Conservation (phyloP, 2,888 invertebrate genomes). For the Tridacna gigas region DNA sequence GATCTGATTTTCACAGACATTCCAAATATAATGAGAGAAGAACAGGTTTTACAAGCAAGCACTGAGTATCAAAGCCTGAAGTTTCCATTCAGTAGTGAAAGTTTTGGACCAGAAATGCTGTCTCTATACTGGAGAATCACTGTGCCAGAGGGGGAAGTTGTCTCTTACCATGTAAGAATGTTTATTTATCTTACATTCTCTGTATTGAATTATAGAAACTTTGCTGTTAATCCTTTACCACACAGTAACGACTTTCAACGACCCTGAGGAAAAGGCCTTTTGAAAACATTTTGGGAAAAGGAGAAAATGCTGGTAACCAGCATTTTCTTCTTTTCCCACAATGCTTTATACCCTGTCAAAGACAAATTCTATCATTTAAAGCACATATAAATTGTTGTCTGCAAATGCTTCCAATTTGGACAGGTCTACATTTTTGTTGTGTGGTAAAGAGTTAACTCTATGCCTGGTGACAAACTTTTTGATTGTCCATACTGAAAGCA, state of each 20-base stretch:
- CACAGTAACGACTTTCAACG: not conserved
- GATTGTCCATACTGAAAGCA: too few species aligned
- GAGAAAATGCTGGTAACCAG: not conserved
- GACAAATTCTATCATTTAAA: not conserved
- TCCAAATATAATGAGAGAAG: not conserved
- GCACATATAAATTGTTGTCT: too few species aligned
- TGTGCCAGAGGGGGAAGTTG: slow-evolving; percentile 5
- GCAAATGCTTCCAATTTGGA: too few species aligned
- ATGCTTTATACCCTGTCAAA: not conserved
- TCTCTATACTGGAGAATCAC: slow-evolving; percentile 1
- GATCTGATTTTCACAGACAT: not conserved
- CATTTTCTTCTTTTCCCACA: not conserved
- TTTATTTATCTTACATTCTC: not conserved
- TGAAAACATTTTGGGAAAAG: not conserved
- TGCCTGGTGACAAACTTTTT: too few species aligned
- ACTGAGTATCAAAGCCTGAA: not conserved
- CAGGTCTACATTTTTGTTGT: too few species aligned
- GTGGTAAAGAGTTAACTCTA: too few species aligned
- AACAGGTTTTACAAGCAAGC: not conserved
- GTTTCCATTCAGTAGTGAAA: not conserved
- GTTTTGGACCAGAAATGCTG: not conserved
- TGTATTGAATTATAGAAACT: too few species aligned
- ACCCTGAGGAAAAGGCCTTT: not conserved
- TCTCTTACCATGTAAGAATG: slow-evolving; percentile 13
- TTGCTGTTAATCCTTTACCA: not conserved